These are phyloP conservation scores for Astyanax mexicanus DNA, from an alignment of 2,797 vertebrate species.

Conservation along the genomic window DNA sequence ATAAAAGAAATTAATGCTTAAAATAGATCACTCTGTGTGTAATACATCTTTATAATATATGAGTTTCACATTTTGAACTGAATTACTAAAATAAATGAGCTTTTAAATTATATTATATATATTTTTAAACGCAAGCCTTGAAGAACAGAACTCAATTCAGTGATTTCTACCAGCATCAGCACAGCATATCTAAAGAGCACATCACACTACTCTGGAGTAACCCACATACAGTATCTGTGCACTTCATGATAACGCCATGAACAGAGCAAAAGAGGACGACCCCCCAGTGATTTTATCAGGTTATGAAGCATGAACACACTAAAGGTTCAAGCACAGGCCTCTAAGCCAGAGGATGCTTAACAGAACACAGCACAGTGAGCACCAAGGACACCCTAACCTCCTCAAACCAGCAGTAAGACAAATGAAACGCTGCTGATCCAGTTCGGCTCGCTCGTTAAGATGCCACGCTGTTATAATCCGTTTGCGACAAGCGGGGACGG, in stretches of 20 bases:
- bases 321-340: conserved; percentile 6
- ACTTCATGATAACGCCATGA: not conserved
- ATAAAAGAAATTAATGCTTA: too few relatives aligned
- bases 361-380: not conserved
- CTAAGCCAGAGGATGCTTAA: not conserved
- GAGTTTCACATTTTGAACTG: too few relatives aligned
- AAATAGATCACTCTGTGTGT: too few relatives aligned
- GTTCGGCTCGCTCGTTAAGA: conserved; percentile 38
- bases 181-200: not conserved
- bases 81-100: too few relatives aligned
- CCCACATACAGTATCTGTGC: not conserved
- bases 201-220: not conserved
- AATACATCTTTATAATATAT: too few relatives aligned
- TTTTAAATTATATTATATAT: too few relatives aligned
- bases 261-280: not conserved
- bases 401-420: conserved; percentile 17
- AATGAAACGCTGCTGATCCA: conserved; percentile 27
- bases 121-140: too few relatives aligned
- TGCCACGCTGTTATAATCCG: conserved; percentile 53
- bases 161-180: too few relatives aligned
- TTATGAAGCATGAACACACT: too few relatives aligned
- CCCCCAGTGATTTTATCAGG: conserved; percentile 9
- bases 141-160: too few relatives aligned
- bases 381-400: conserved; percentile 11
- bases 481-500: conserved; percentile 44